Base-by-base conservation (phyloP, 2,113 vertebrate species). In the Myiagra hebetior region DNA sequence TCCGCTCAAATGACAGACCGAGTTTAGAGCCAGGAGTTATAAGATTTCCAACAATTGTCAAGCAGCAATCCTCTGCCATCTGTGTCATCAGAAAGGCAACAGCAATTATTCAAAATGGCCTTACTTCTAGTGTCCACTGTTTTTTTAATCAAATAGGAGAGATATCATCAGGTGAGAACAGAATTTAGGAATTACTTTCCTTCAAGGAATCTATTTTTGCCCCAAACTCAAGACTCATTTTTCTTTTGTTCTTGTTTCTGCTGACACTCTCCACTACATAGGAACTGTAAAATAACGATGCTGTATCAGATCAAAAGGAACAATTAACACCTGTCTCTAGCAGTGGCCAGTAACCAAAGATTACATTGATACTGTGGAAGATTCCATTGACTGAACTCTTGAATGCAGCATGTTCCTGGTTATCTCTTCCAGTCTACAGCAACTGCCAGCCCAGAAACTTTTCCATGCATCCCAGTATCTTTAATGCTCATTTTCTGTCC, bases 31-130 rank as follows among this genome's bases (percentile, higher is more conserved):
- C 99, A 2, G 98, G 98, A 93, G 99, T 99, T 65, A 99, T 93
- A 30, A 99, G 93, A 41, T 97, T 98, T 49, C 99, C 99, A 37
- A 98, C 96, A 14, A 98, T 98, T 26, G 98, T 98, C 98, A 99
- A 97, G 95, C 97, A 98, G 94, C 99, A 99, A 84, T 99, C 99
- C 80, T 99, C 99, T 11, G 98, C 94, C 97, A 99, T 92, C 99
- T 99, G 97, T 52, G 85, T 17, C 22, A 93, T 39, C 44, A 79
- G 87, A 96, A 81, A 96, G 30, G 53, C 37, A 91, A 83, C 14
- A 93, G 37, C 44, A 93, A 57, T 94, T 81, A 96, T 9, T 93
- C 46, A 86, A 44, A 83, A 70, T 4, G 8, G 15, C 60, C 30
- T 76, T 55, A 52, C 10, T 91, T 87, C 47, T 65, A 64, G 15